phyloP scores from a whole-genome alignment of 2,797 vertebrate species.

The Hafferia zeledoni region DNA sequence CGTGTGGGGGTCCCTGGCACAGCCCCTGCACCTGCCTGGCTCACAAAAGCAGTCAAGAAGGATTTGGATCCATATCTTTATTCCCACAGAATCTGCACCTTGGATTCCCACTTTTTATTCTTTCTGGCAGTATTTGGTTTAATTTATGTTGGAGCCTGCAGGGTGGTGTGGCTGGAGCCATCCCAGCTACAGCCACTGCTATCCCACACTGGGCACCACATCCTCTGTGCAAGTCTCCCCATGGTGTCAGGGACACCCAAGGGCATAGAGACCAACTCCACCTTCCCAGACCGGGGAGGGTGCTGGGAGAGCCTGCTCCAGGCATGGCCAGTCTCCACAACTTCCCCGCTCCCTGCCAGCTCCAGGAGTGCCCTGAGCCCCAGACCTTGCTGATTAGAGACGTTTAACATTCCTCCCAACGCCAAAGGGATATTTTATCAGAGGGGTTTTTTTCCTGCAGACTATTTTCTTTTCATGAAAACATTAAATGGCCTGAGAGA shows the following conservation, averaged over 20 bases:
- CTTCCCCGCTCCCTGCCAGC: background rate
- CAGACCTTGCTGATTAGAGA: slow-evolving; percentile 61
- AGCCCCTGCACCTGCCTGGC: background rate
- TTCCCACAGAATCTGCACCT: background rate
- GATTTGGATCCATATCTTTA: background rate
- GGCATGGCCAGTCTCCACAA: background rate
- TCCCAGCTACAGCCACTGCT: background rate
- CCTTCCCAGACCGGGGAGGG: background rate
- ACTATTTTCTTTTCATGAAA: slow-evolving; percentile 76
- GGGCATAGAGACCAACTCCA: background rate
- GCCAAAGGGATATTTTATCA: slow-evolving; percentile 73
- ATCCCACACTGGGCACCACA: fast-evolving
- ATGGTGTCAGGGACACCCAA: background rate
- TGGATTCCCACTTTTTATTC: background rate
- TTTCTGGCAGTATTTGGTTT: background rate
- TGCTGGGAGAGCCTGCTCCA: background rate
- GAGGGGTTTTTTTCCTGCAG: slow-evolving; percentile 48
- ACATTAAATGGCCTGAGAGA: slow-evolving; percentile 73
- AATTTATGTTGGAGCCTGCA: fast-evolving
- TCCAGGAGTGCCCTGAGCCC: background rate
- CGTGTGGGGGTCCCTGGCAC: background rate
- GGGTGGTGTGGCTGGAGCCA: fast-evolving
- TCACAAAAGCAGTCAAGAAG: background rate
- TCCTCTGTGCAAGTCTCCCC: background rate
- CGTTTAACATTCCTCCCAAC: slow-evolving; percentile 52